Percentiles rank a stretch among this genome's conserved stretches.
Evolutionary conservation across 2,888 invertebrate species (phyloP).

Genomic region (Brachyptera putata): DNA sequence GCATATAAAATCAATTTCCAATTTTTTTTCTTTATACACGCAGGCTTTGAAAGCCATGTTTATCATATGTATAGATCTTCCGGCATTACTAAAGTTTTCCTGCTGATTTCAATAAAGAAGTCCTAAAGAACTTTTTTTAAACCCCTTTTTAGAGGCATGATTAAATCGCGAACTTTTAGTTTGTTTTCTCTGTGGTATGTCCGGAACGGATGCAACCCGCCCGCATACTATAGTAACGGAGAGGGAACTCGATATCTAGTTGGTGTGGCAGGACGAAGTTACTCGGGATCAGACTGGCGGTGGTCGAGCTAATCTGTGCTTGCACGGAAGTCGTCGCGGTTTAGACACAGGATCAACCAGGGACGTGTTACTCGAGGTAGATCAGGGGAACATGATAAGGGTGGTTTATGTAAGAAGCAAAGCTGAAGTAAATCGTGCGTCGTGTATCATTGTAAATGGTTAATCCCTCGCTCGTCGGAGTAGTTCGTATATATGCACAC

Average conservation of each 20-base stretch:
- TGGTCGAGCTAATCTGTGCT: constrained; percentile 2
- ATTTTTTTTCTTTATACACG: neutral
- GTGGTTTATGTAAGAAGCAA: too few species aligned
- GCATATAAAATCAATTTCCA: neutral
- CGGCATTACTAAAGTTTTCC: neutral
- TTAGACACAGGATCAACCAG: neutral
- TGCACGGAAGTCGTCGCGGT: constrained; percentile 5
- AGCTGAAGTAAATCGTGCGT: too few species aligned
- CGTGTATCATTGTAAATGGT: too few species aligned
- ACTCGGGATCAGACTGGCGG: neutral
- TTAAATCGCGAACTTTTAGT: constrained; percentile 11
- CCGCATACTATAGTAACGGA: neutral
- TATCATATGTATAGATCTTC: neutral
- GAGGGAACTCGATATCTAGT: neutral
- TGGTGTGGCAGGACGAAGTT: neutral
- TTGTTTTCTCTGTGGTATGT: neutral
- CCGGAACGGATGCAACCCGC: neutral
- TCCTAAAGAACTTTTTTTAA: constrained; percentile 4
- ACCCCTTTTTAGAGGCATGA: neutral
- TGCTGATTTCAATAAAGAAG: constrained; percentile 10
- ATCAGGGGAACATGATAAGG: neutral
- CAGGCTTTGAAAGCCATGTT: neutral
- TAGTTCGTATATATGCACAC: too few species aligned
- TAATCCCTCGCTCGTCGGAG: too few species aligned
- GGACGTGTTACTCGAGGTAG: constrained; percentile 6